Percentiles rank a stretch among this genome's conserved stretches.
Evolutionary conservation across 2,113 vertebrate genomes (phyloP).

Genomic region (Nannobrachium achirus): DNA sequence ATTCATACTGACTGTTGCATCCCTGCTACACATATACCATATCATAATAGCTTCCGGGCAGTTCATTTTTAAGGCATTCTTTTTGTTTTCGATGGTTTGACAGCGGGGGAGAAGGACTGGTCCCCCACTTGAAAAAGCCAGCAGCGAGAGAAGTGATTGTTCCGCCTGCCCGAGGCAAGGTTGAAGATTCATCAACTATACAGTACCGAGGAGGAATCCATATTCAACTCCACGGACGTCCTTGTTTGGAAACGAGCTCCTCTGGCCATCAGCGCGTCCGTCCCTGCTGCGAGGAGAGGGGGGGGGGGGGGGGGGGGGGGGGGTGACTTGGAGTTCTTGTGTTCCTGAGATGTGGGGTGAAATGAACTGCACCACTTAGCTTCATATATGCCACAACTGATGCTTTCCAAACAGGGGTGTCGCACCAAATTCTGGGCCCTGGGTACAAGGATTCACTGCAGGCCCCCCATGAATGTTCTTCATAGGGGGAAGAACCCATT

Average conservation of each 20-base stretch:
- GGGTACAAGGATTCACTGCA: no score
- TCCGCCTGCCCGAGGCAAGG: conserved; percentile 25
- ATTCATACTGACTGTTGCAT: no score
- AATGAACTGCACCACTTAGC: conserved; percentile 21
- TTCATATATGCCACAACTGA: conserved; percentile 9
- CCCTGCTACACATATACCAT: no score
- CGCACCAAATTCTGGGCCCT: no score
- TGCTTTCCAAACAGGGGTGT: no score
- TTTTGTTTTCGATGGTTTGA: no score
- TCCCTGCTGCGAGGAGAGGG: neutral
- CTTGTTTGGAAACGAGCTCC: conserved; percentile 23
- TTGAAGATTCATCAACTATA: conserved; percentile 1
- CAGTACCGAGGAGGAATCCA: neutral
- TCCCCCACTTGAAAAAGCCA: no score
- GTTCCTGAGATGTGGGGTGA: conserved; percentile 12
- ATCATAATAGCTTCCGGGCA: conserved; percentile 11
- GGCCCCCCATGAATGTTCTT: no score
- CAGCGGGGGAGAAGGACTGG: neutral
- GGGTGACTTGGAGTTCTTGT: neutral
- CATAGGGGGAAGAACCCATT: no score
- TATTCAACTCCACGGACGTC: neutral
- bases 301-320: neutral
- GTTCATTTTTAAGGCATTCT: conserved; percentile 18
- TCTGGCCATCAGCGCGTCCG: conserved; percentile 1
- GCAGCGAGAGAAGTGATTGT: conserved; percentile 4